Base-by-base conservation (phyloP, 2,888 invertebrate genomes). In the Microctonus hyperodae region DNA sequence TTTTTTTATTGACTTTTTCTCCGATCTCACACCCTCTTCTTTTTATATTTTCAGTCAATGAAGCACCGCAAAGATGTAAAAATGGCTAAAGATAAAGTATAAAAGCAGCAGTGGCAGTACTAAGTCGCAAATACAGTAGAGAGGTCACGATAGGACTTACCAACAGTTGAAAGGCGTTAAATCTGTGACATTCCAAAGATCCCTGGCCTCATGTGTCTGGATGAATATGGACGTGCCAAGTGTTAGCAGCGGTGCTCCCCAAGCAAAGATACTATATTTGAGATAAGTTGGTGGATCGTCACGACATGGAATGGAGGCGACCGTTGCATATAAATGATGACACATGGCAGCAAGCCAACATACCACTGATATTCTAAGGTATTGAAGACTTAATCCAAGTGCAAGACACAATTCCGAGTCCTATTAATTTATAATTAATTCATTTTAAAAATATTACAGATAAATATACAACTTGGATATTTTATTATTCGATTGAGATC, bases 301-400 rank as follows among this genome's bases (percentile, higher is more conserved):
- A 13, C 83, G 74, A 7, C 79, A 77, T 2, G 83, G 83, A 44
- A 83, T 73, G 40, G 83, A 82, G 20, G 83, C 81, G 1, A 83
- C 82, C 13, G 81, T 83, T 50, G 86, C 84, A 81, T 88, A 88
- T 79, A 90, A 86, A 78, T 90, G 89, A 80, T 89, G 89, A 22
- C 89, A 87, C 86, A 90, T 90, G 16, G 88, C 87, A 64, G 89
- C 86, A 81, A 90, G 85, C 91, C 91, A 91, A 74, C 89, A 89
- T 69, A 90, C 88, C 13, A 90, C 88, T 56, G 90, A 88, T 62
- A 91, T 85, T 65, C 90, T 87, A 40, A 90, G 85, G 76, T 89
- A 91, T 75, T 91, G 90, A 62, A 90, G 83, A 4, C 88, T 87
- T 71, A 90, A 85, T 2, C 89, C 89, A 64, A 90, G 83, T 2